Evolutionary conservation across 2,888 invertebrate genomes (phyloP).

Genomic region (Drosophila putrida): DNA sequence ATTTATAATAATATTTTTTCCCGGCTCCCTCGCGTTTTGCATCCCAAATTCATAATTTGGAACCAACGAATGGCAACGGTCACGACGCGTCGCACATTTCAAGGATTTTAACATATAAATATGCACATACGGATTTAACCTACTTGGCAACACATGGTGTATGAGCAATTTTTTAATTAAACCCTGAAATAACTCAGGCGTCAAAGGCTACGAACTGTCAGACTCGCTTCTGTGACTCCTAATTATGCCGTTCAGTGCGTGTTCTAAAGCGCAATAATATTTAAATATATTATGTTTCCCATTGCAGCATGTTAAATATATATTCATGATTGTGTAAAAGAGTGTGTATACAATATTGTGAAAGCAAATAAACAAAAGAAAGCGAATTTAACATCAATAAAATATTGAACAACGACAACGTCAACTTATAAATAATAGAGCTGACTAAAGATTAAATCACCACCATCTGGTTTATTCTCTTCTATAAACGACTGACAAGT

Average conservation of each 20-base stretch:
- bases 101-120: constrained; percentile 31
- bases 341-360: constrained; percentile 1
- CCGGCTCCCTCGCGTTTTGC: background rate
- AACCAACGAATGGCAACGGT: constrained; percentile 14
- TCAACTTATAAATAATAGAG: constrained; percentile 1
- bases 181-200: constrained; percentile 39
- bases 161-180: constrained; percentile 44
- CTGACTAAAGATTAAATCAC: background rate
- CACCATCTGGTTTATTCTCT: constrained; percentile 9
- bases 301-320: constrained; percentile 7
- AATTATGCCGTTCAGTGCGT: constrained; percentile 8
- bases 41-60: constrained; percentile 24
- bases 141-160: constrained; percentile 34
- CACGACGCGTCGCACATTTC: constrained; percentile 16
- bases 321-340: constrained; percentile 9
- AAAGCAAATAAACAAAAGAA: constrained; percentile 14
- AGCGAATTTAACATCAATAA: constrained; percentile 3
- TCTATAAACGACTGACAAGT: constrained; percentile 28
- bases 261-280: constrained; percentile 12
- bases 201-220: constrained; percentile 27
- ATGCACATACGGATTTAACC: constrained; percentile 50
- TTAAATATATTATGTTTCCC: constrained; percentile 7
- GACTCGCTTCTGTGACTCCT: constrained; percentile 6
- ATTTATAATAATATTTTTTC: background rate
- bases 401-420: background rate